phyloP scores from a whole-genome alignment of 2,888 invertebrate species.

The Troglohyphantes excavatus region DNA sequence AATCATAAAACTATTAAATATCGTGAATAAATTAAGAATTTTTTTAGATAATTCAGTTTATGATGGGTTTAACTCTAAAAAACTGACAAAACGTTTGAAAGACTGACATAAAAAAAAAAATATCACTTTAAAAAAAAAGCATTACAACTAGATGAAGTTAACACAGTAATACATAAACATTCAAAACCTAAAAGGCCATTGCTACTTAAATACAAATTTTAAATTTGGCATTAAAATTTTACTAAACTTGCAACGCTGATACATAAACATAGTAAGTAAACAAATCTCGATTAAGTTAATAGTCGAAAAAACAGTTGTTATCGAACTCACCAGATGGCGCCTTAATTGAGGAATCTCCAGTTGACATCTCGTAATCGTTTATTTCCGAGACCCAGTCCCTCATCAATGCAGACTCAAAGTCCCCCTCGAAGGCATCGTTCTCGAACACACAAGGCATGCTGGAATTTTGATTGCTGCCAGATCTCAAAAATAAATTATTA shows the following conservation, averaged over 20 bases:
- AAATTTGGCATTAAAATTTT: too few relatives aligned
- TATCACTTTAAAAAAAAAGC: too few relatives aligned
- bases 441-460: slow-evolving; percentile 75
- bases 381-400: slow-evolving; percentile 72
- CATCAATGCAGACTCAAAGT: slow-evolving; percentile 74
- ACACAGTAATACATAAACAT: neutral
- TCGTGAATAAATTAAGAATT: too few relatives aligned
- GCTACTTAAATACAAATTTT: too few relatives aligned
- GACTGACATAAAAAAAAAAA: too few relatives aligned
- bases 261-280: slow-evolving; percentile 7
- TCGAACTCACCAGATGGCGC: slow-evolving; percentile 75
- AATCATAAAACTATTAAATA: too few relatives aligned
- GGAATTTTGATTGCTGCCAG: slow-evolving; percentile 60
- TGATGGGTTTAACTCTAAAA: too few relatives aligned
- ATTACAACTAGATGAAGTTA: too few relatives aligned
- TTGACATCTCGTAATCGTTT: slow-evolving; percentile 54
- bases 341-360: slow-evolving; percentile 57
- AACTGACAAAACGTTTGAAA: too few relatives aligned
- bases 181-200: too few relatives aligned
- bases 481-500: slow-evolving; percentile 40
- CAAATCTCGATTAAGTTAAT: slow-evolving; percentile 32
- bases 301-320: slow-evolving; percentile 9
- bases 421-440: slow-evolving; percentile 61
- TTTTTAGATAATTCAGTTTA: too few relatives aligned
- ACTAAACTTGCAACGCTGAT: neutral